Percentiles rank a stretch among this genome's conserved stretches.
These are phyloP conservation scores for Agonopterix alstromeriana DNA, from an alignment of 2,888 invertebrate genomes.

Conservation along the genomic window DNA sequence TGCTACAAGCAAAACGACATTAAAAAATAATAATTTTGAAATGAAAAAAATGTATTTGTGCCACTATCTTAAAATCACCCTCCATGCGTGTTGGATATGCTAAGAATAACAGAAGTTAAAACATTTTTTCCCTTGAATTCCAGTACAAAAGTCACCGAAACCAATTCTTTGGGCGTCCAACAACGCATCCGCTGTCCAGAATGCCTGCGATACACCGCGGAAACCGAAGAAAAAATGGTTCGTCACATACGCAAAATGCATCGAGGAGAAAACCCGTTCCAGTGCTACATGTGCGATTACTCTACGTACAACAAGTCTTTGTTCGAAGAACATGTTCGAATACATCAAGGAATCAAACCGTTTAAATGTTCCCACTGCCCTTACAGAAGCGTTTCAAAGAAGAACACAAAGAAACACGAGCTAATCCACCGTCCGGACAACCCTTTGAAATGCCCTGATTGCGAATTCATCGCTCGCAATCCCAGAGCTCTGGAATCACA, in stretches of 20 bases:
- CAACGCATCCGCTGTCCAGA: constrained; percentile 16
- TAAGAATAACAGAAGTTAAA: no score
- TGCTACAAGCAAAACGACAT: no score
- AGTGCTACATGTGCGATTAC: constrained; percentile 59
- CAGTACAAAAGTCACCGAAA: no score
- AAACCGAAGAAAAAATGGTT: constrained; percentile 38
- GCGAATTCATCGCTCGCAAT: constrained; percentile 42
- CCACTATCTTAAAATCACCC: no score
- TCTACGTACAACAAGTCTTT: constrained; percentile 48
- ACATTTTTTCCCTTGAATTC: no score
- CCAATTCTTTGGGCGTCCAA: no score
- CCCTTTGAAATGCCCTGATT: constrained; percentile 37
- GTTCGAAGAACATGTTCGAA: constrained; percentile 51
- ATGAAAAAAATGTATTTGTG: no score
- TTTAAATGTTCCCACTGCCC: constrained; percentile 51
- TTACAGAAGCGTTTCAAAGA: constrained; percentile 51
- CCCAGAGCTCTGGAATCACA: constrained; percentile 28
- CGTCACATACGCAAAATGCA: constrained; percentile 45
- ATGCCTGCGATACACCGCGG: constrained; percentile 31
- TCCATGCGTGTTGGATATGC: no score
- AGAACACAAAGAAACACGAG: constrained; percentile 56
- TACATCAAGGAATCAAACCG: constrained; percentile 59
- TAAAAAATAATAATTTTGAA: no score
- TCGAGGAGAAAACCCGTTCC: constrained; percentile 48
- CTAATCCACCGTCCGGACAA: constrained; percentile 44